Conservation (phyloP, 1,140 invertebrate genomes). For the Cylas formicarius region DNA sequence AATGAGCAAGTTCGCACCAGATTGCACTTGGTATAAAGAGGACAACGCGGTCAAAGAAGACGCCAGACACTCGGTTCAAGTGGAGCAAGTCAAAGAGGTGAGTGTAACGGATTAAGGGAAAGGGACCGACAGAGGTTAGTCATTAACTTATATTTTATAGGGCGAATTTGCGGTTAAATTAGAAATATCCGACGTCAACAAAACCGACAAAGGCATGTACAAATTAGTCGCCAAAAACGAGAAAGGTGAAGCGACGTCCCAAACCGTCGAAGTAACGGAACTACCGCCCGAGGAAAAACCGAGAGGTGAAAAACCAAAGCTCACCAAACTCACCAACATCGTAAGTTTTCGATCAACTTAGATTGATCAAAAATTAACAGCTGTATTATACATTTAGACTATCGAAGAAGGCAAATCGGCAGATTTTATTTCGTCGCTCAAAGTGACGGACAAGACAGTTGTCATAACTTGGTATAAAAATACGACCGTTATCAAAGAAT, state of each 20-base stretch:
- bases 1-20: conserved; percentile 77
- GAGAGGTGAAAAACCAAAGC: conserved; percentile 61
- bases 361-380: background rate
- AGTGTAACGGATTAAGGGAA: conserved; percentile 15
- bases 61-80: conserved; percentile 62
- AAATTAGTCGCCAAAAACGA: conserved; percentile 88
- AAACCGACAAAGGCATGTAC: conserved; percentile 78
- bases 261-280: conserved; percentile 77
- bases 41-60: conserved; percentile 68
- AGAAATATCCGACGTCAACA: conserved; percentile 73
- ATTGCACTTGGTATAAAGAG: conserved; percentile 87
- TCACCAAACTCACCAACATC: conserved; percentile 64
- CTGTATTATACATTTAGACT: conserved; percentile 45
- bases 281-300: conserved; percentile 64
- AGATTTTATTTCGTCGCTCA: conserved; percentile 68
- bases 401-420: conserved; percentile 68
- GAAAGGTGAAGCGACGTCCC: conserved; percentile 87
- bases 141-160: conserved; percentile 43
- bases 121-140: background rate
- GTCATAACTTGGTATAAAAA: conserved; percentile 84
- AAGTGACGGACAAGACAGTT: conserved; percentile 65
- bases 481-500: conserved; percentile 61
- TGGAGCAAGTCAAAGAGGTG: conserved; percentile 73
- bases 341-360: conserved; percentile 46
- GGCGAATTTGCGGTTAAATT: conserved; percentile 82